Conservation (phyloP, 2,797 vertebrate genomes). For the Parauchenoglanis punctatus region DNA sequence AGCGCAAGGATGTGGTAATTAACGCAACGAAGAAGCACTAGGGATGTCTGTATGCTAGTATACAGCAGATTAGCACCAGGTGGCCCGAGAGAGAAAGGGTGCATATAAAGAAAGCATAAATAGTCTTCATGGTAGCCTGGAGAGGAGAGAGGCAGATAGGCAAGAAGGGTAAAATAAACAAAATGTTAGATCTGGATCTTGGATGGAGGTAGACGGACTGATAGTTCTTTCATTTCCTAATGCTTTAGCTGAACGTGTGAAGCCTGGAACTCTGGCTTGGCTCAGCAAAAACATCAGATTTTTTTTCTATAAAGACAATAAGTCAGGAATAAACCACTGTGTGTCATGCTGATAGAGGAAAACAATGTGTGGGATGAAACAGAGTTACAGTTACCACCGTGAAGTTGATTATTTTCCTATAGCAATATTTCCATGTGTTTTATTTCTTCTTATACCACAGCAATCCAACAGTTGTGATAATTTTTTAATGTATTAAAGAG, state of each 20-base stretch:
- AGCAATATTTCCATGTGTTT: background rate
- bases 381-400: background rate
- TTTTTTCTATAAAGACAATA: background rate
- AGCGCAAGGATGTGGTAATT: slow-evolving; percentile 15
- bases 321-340: background rate
- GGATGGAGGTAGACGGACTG: background rate
- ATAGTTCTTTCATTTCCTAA: background rate
- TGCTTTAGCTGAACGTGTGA: background rate
- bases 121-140: background rate
- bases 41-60: background rate
- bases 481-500: background rate
- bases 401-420: background rate
- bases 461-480: background rate
- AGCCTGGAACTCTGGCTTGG: background rate
- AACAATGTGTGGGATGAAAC: background rate
- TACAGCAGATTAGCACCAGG: background rate
- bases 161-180: background rate
- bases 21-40: background rate
- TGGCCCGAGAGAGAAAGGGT: background rate
- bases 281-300: background rate
- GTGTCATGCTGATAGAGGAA: background rate
- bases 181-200: background rate
- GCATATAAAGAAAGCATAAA: background rate
- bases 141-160: background rate
- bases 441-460: background rate